These are phyloP conservation scores for Drosophila mayri DNA, from an alignment of 1,140 invertebrate genomes.

Conservation along the genomic window DNA sequence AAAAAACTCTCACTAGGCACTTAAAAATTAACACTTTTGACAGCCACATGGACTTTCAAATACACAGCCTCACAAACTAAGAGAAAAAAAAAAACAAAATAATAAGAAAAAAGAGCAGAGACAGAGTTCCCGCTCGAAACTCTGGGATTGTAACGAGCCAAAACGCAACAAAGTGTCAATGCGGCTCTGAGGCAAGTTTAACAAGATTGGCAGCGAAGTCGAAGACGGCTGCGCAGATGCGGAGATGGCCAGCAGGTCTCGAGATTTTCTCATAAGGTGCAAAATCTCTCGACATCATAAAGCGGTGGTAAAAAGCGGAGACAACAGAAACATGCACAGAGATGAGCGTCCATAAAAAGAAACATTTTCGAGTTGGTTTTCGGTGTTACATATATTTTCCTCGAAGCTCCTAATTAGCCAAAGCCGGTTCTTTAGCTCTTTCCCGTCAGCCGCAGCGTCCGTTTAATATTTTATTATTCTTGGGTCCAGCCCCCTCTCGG, in stretches of 20 bases:
- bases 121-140: constrained; percentile 32
- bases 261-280: constrained; percentile 80
- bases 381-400: constrained; percentile 56
- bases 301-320: constrained; percentile 40
- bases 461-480: constrained; percentile 58
- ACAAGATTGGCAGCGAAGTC: constrained; percentile 76
- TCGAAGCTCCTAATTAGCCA: constrained; percentile 61
- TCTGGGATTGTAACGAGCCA: constrained; percentile 55
- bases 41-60: constrained; percentile 83
- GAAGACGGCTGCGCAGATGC: constrained; percentile 9
- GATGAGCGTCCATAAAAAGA: constrained; percentile 68
- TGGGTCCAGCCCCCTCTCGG: constrained; percentile 30
- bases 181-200: constrained; percentile 69
- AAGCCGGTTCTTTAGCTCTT: constrained; percentile 52
- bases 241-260: constrained; percentile 48
- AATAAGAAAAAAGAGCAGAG: constrained; percentile 23
- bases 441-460: constrained; percentile 26
- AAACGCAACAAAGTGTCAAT: constrained; percentile 82
- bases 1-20: constrained; percentile 80
- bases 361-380: constrained; percentile 55
- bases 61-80: constrained; percentile 48
- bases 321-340: constrained; percentile 74
- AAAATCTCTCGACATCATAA: constrained; percentile 80
- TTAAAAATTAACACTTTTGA: constrained; percentile 84
- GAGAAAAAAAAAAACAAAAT: neutral